These are phyloP conservation scores for Chionomys nivalis DNA, from an alignment of 2,113 vertebrate species.

Conservation along the genomic window DNA sequence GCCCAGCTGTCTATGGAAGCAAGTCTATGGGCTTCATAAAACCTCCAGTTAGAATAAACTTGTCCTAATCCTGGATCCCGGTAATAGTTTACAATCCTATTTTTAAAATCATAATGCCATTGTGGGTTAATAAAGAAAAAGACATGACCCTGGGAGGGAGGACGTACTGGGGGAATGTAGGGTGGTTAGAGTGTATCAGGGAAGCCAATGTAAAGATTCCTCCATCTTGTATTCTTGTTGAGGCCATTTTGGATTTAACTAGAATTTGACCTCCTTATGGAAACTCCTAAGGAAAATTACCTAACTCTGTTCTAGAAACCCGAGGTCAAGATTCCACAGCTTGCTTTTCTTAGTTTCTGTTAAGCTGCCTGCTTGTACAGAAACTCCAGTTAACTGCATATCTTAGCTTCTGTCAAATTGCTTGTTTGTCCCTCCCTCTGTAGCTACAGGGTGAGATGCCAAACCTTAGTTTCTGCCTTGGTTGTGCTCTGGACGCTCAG, in stretches of 20 bases:
- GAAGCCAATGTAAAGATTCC: no score
- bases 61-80: not conserved
- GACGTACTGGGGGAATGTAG: no score
- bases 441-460: no score
- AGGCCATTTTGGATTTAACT: not conserved
- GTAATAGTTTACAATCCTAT: conserved; percentile 19
- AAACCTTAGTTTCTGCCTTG: not conserved
- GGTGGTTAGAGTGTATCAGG: not conserved
- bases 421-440: not conserved
- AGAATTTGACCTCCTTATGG: not conserved
- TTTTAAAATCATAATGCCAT: not conserved
- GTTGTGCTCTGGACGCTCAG: no score
- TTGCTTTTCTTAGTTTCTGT: not conserved
- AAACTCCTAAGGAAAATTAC: not conserved
- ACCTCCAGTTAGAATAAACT: conserved; percentile 2
- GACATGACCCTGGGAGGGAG: not conserved
- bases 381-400: not conserved
- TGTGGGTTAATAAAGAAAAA: not conserved
- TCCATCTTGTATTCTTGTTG: not conserved
- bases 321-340: not conserved
- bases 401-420: not conserved
- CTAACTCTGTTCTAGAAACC: not conserved
- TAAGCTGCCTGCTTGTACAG: not conserved
- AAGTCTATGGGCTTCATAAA: not conserved
- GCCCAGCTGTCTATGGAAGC: not conserved